Evolutionary conservation across 2,888 invertebrate genomes (phyloP).

Genomic region (Scaptomyza parva): DNA sequence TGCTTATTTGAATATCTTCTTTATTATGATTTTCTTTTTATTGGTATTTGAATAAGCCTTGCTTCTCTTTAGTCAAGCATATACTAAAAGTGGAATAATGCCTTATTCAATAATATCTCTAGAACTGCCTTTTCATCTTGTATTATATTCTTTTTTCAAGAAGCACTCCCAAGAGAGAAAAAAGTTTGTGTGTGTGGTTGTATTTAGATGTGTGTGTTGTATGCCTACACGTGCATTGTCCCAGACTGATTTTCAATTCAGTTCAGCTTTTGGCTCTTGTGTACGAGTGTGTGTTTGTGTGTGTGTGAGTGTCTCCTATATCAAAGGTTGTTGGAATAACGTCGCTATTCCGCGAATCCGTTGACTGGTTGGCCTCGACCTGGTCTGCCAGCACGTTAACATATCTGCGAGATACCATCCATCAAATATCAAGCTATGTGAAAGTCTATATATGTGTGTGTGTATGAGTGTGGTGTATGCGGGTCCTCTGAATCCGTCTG

Average conservation of each 20-base stretch:
- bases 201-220: background rate
- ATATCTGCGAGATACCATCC: slow-evolving; percentile 73
- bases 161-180: background rate
- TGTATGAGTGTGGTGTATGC: slow-evolving; percentile 17
- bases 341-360: slow-evolving; percentile 58
- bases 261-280: slow-evolving; percentile 19
- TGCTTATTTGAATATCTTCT: background rate
- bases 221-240: slow-evolving; percentile 5
- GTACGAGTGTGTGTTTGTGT: slow-evolving; percentile 6
- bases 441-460: slow-evolving; percentile 1
- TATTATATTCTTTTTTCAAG: background rate
- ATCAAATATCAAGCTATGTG: slow-evolving; percentile 67
- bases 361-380: slow-evolving; percentile 23
- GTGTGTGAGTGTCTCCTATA: slow-evolving; percentile 26
- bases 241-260: slow-evolving; percentile 40
- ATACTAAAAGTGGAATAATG: background rate
- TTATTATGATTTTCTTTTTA: background rate
- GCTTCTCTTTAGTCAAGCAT: background rate
- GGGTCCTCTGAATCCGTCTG: slow-evolving; percentile 37
- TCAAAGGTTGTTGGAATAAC: slow-evolving; percentile 57
- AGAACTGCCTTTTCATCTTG: slow-evolving; percentile 4
- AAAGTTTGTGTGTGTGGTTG: background rate
- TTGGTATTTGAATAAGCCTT: slow-evolving; percentile 2
- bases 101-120: slow-evolving; percentile 7
- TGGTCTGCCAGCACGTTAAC: slow-evolving; percentile 63